These are phyloP conservation scores for Hypsibius dujardini DNA, from an alignment of 1,140 invertebrate genomes.

Conservation along the genomic window DNA sequence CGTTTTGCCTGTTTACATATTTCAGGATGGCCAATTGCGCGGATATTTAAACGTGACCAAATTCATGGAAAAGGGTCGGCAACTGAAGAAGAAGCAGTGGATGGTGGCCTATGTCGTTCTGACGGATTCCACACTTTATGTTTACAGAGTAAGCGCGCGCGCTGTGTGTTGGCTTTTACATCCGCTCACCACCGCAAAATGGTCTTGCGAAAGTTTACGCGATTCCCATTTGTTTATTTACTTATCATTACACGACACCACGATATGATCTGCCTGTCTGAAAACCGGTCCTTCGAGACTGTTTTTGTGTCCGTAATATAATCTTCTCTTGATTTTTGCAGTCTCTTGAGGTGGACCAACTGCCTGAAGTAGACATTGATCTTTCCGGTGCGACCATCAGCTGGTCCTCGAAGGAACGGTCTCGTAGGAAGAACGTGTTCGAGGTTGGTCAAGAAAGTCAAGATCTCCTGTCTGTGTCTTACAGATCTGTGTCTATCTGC, in stretches of 20 bases:
- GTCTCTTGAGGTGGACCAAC: conserved; percentile 26
- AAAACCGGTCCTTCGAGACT: no score
- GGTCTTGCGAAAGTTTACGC: no score
- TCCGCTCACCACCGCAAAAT: no score
- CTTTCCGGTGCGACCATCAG: conserved; percentile 39
- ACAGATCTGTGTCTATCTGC: no score
- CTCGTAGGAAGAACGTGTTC: conserved; percentile 43
- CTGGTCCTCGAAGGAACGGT: conserved; percentile 39
- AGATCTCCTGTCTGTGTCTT: no score
- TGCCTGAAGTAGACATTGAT: conserved; percentile 41
- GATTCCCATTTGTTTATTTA: no score
- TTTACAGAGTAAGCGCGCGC: conserved; percentile 40
- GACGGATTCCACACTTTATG: conserved; percentile 42
- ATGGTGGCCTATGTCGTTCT: conserved; percentile 36
- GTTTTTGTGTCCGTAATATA: no score
- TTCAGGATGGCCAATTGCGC: conserved; percentile 40
- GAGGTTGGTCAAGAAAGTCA: no score
- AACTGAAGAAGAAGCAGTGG: conserved; percentile 28
- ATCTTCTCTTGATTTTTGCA: no score
- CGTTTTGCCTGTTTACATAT: neutral
- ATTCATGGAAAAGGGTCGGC: conserved; percentile 47
- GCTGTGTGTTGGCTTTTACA: conserved; percentile 1
- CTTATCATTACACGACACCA: no score
- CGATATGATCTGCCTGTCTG: no score
- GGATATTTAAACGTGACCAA: conserved; percentile 47